A percentile compares a stretch with the other conserved stretches of the same genome.
These are phyloP conservation scores for Hirtodrosophila histrioides DNA, from an alignment of 2,888 invertebrate species.

Conservation along the genomic window DNA sequence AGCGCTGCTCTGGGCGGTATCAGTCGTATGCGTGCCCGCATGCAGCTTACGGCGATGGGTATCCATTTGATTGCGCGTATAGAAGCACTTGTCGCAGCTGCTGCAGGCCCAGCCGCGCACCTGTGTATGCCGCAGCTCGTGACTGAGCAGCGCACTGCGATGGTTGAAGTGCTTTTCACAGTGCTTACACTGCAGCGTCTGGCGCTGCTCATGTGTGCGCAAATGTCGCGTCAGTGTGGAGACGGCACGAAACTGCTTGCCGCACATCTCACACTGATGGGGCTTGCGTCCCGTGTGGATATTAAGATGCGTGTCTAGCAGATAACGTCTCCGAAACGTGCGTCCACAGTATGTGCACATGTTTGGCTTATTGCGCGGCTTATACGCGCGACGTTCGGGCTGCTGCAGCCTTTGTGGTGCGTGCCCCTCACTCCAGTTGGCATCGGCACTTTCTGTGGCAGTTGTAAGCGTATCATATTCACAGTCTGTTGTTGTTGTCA, in stretches of 20 bases:
- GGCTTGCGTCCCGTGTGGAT: constrained; percentile 68
- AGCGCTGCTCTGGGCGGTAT: not conserved
- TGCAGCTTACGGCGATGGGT: constrained; percentile 66
- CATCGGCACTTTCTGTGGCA: constrained; percentile 1
- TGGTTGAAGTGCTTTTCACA: constrained; percentile 63
- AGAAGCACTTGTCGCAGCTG: constrained; percentile 62
- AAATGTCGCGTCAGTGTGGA: constrained; percentile 65
- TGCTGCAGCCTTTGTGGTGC: constrained; percentile 23
- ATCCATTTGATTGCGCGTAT: constrained; percentile 68
- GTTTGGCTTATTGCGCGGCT: constrained; percentile 54
- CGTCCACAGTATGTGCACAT: constrained; percentile 65
- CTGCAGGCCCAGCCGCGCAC: constrained; percentile 51
- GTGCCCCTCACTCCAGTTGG: constrained; percentile 39
- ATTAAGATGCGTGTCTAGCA: constrained; percentile 65
- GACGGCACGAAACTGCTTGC: constrained; percentile 63
- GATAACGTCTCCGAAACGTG: constrained; percentile 61
- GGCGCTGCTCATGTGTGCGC: constrained; percentile 57
- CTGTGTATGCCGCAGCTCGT: constrained; percentile 67
- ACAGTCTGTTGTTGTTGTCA: constrained; percentile 3
- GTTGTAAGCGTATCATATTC: constrained; percentile 8
- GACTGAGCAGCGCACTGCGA: constrained; percentile 64
- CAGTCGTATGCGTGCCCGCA: constrained; percentile 15
- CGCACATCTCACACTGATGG: constrained; percentile 69
- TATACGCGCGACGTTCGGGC: constrained; percentile 43
- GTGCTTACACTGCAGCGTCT: constrained; percentile 50